phyloP scores from a whole-genome alignment of 2,797 vertebrate species.

The Oreortyx pictus region DNA sequence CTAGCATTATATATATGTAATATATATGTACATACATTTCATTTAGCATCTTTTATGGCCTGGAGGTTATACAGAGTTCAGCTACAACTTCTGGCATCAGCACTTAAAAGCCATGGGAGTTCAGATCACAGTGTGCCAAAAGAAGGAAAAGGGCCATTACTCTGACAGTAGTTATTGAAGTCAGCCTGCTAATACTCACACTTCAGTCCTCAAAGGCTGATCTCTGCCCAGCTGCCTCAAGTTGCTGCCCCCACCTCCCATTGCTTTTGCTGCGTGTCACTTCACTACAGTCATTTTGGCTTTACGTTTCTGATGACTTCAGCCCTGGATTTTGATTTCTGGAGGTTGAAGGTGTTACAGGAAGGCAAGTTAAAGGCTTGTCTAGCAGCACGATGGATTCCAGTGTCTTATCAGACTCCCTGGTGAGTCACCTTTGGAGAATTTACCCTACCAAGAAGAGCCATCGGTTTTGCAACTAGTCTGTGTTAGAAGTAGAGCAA shows the following conservation, averaged over 20 bases:
- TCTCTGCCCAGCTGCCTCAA: neutral
- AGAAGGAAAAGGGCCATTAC: neutral
- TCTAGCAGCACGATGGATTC: neutral
- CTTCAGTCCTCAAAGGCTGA: neutral
- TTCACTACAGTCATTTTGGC: neutral
- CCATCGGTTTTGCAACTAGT: neutral
- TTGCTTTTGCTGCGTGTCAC: neutral
- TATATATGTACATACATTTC: neutral
- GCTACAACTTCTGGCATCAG: constrained; percentile 8
- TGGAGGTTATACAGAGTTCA: neutral
- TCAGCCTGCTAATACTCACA: neutral
- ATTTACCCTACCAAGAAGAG: neutral
- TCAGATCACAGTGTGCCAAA: neutral
- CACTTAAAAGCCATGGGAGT: neutral
- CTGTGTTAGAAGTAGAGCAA: neutral
- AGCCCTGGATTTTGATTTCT: neutral
- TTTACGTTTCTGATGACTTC: neutral
- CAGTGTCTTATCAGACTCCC: neutral
- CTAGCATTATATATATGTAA: neutral
- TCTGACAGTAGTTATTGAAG: neutral
- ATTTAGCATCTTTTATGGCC: neutral
- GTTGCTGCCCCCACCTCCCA: neutral
- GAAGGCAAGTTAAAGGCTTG: neutral
- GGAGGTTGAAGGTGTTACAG: neutral
- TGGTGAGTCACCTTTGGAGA: neutral